Conservation (phyloP, 2,113 vertebrate genomes). For the Campylomormyrus numenius region DNA sequence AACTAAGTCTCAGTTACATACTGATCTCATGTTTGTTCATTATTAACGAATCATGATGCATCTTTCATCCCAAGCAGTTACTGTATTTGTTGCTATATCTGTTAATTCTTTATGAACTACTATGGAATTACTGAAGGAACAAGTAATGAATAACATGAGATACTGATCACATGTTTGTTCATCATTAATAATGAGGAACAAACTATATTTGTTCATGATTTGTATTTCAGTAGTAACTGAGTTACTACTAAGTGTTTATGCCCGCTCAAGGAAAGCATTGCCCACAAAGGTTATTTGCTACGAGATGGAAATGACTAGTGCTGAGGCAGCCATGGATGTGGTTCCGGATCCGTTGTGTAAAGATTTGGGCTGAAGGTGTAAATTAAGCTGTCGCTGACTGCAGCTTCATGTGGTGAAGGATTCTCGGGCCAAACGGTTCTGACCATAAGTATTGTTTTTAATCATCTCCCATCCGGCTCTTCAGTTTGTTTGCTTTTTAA, state of each 20-base stretch:
- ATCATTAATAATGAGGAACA: background rate
- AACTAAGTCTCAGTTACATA: too few species aligned
- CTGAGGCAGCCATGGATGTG: background rate
- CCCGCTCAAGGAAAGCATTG: background rate
- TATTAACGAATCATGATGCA: background rate
- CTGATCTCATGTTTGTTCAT: background rate
- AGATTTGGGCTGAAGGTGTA: background rate
- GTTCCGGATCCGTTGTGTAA: background rate
- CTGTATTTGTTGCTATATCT: background rate
- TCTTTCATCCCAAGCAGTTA: background rate
- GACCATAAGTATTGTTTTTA: constrained; percentile 3
- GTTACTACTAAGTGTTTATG: background rate
- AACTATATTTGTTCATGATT: background rate
- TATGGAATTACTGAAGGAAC: background rate
- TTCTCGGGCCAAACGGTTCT: background rate
- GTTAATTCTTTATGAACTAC: background rate
- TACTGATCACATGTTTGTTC: background rate
- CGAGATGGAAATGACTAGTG: background rate
- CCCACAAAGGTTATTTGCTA: background rate
- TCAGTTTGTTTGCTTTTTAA: background rate
- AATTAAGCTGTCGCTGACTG: background rate
- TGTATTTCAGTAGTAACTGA: background rate
- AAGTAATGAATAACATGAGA: background rate
- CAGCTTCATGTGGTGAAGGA: background rate
- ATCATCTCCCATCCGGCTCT: background rate